Conservation (phyloP, 2,888 invertebrate species). For the Rhaphigaster nebulosa region DNA sequence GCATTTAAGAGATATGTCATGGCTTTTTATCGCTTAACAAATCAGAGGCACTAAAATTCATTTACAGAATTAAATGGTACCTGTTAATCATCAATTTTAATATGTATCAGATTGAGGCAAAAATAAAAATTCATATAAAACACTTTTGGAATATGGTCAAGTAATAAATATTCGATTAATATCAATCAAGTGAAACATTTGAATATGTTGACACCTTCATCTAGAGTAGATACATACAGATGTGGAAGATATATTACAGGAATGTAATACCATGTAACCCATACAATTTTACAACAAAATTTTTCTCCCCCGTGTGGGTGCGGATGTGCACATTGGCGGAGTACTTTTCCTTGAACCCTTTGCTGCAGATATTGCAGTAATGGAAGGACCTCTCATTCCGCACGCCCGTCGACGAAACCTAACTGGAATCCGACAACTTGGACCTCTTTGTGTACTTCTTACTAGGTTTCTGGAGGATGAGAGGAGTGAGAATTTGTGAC, state of each 20-base stretch:
- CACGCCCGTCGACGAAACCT: conserved; percentile 67
- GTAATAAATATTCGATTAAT: conserved; percentile 11
- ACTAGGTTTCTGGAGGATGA: conserved; percentile 62
- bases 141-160: background rate
- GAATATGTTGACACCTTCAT: conserved; percentile 8
- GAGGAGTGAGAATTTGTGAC: conserved; percentile 73
- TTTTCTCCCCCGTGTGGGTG: conserved; percentile 96
- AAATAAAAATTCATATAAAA: background rate
- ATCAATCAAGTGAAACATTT: background rate
- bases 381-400: conserved; percentile 87
- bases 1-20: conserved; percentile 15
- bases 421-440: conserved; percentile 72
- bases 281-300: conserved; percentile 37
- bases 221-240: background rate
- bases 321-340: conserved; percentile 97
- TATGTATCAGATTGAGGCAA: background rate
- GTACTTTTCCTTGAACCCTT: conserved; percentile 96
- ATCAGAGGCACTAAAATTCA: background rate
- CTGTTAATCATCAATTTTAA: background rate
- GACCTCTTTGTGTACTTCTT: conserved; percentile 75
- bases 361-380: conserved; percentile 93
- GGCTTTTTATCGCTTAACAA: background rate
- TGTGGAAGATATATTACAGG: conserved; percentile 56
- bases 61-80: background rate
- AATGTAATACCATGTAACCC: conserved; percentile 52